Conservation (phyloP, 2,113 vertebrate genomes). For the Aviceda subcristata region DNA sequence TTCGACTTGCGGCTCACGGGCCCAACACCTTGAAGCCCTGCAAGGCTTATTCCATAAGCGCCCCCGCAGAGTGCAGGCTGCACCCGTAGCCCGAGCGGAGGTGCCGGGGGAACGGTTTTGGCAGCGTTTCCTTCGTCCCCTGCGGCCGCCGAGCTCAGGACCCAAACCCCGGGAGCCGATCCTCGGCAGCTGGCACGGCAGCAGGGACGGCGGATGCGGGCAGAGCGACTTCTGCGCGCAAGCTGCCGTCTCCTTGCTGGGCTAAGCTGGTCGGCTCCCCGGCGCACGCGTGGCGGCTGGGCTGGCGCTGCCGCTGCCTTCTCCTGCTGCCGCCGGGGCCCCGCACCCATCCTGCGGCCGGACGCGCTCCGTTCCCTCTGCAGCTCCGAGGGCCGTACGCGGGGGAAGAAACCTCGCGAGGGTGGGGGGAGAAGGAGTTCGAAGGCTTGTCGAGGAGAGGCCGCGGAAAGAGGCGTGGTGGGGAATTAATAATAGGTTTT, state of each 20-base stretch:
- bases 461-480: not conserved
- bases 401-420: not conserved
- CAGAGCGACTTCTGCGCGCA: not conserved
- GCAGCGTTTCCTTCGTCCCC: not conserved
- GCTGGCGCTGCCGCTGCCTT: fast-evolving
- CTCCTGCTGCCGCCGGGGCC: not conserved
- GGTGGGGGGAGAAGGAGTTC: not conserved
- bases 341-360: fast-evolving
- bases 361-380: fast-evolving
- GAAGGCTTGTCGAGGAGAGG: not conserved
- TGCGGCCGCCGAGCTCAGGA: not conserved
- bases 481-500: not conserved
- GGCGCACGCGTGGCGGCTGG: fast-evolving
- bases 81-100: not conserved
- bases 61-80: not conserved
- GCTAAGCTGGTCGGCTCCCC: not conserved
- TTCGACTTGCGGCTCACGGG: not conserved
- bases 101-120: not conserved
- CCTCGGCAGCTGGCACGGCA: not conserved
- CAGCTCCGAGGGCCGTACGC: fast-evolving
- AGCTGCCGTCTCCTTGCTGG: not conserved
- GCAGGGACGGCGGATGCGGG: not conserved
- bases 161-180: not conserved
- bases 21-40: not conserved
- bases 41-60: not conserved